These are phyloP conservation scores for Scytalopus superciliaris DNA, from an alignment of 2,113 vertebrate species.

Conservation along the genomic window DNA sequence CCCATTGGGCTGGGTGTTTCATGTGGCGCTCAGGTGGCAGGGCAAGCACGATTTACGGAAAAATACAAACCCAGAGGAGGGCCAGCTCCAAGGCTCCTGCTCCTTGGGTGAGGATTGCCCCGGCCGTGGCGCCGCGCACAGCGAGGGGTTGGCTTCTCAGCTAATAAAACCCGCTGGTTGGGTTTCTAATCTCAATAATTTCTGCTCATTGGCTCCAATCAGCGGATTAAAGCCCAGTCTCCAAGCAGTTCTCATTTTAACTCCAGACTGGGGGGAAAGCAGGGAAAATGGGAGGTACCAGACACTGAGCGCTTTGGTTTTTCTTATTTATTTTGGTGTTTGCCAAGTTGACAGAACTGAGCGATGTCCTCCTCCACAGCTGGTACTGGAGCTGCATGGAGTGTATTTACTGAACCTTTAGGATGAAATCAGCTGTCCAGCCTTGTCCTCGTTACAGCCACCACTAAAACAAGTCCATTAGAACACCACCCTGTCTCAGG, in stretches of 20 bases:
- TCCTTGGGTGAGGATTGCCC: rapidly evolving
- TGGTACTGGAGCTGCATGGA: neutral
- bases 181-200: slow-evolving; percentile 37
- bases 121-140: neutral
- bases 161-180: neutral
- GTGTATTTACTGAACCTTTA: neutral
- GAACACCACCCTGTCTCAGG: neutral
- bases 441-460: neutral
- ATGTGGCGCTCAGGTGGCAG: rapidly evolving
- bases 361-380: neutral
- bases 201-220: slow-evolving; percentile 58
- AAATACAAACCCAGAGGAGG: neutral
- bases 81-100: neutral
- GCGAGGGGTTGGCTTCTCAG: slow-evolving; percentile 16
- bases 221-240: slow-evolving; percentile 21
- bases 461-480: neutral
- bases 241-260: slow-evolving; percentile 28
- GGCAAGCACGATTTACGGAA: neutral
- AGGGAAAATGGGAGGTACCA: slow-evolving; percentile 32
- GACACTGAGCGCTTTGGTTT: neutral
- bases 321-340: slow-evolving; percentile 47
- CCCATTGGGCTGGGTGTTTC: rapidly evolving
- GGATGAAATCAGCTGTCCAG: neutral
- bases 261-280: neutral
- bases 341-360: slow-evolving; percentile 14